These are phyloP conservation scores for Gymnarchus niloticus DNA, from an alignment of 2,113 vertebrate genomes.

Conservation along the genomic window DNA sequence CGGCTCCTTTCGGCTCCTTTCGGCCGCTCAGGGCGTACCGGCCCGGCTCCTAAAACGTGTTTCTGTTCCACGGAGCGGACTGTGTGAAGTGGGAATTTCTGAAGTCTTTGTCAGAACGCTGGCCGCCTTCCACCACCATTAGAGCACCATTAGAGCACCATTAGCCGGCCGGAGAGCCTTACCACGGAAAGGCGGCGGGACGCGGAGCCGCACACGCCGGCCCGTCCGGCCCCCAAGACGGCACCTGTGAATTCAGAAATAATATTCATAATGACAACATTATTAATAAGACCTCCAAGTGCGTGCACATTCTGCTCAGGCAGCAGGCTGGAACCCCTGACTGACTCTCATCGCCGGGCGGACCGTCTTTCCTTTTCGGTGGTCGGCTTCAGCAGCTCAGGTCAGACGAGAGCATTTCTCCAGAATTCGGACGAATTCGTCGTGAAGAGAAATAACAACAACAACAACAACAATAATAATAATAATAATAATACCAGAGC, in stretches of 20 bases:
- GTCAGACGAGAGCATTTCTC: not conserved
- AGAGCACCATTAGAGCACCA: too few species aligned
- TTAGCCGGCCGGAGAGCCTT: not conserved
- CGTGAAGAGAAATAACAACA: constrained; percentile 50
- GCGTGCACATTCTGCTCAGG: constrained; percentile 54
- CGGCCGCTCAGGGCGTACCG: not conserved
- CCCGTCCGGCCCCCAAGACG: not conserved
- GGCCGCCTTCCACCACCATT: not conserved
- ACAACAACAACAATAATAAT: too few species aligned
- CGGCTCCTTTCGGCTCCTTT: too few species aligned
- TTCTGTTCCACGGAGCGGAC: not conserved
- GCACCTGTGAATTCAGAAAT: constrained; percentile 42
- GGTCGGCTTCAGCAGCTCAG: not conserved
- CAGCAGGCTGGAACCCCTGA: constrained; percentile 42
- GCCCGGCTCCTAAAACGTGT: not conserved
- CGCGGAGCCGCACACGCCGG: too few species aligned
- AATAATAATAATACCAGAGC: constrained; percentile 61
- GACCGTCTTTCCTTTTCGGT: not conserved
- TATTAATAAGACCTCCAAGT: too few species aligned
- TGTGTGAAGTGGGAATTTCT: not conserved
- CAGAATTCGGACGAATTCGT: constrained; percentile 45
- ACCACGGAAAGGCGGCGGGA: too few species aligned
- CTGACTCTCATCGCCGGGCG: constrained; percentile 24
- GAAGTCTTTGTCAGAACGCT: not conserved
- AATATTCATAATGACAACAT: constrained; percentile 66